A percentile compares a stretch with the other conserved stretches of the same genome.
These are phyloP conservation scores for Poeciliopsis turrubarensis DNA, from an alignment of 2,113 vertebrate species.

Conservation along the genomic window DNA sequence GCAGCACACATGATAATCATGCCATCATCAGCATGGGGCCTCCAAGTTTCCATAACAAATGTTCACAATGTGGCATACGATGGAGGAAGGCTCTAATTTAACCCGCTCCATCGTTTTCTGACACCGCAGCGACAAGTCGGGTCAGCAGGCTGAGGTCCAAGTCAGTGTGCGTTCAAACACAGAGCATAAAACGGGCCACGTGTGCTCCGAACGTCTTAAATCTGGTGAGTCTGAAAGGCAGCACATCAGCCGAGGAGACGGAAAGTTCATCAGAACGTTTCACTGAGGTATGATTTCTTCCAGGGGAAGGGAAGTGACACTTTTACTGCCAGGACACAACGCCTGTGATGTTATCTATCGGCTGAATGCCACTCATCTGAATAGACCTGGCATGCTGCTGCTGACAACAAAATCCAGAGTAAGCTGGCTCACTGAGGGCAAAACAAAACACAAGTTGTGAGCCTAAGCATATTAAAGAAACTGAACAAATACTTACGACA, in stretches of 20 bases:
- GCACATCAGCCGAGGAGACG: constrained; percentile 21
- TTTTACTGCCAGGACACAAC: constrained; percentile 51
- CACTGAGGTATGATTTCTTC: constrained; percentile 7
- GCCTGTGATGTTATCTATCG: constrained; percentile 40
- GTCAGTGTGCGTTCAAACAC: neutral
- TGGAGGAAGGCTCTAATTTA: constrained; percentile 48
- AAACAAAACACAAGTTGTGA: constrained; percentile 13
- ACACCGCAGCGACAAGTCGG: constrained; percentile 42
- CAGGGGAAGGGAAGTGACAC: constrained; percentile 41
- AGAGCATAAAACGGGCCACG: constrained; percentile 7
- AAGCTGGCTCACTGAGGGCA: constrained; percentile 9
- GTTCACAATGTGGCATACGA: constrained; percentile 50
- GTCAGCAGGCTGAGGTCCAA: constrained; percentile 30
- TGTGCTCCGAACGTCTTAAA: constrained; percentile 27
- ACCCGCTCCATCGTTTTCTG: constrained; percentile 58
- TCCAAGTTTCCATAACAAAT: constrained; percentile 67
- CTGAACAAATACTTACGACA: neutral
- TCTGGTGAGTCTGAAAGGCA: constrained; percentile 21
- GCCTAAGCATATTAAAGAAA: neutral
- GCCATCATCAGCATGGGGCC: constrained; percentile 26
- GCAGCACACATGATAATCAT: constrained; percentile 42
- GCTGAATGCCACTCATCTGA: constrained; percentile 44
- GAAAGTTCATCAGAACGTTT: constrained; percentile 50
- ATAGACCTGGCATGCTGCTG: constrained; percentile 14
- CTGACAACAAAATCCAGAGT: constrained; percentile 23